Evolutionary conservation across 2,888 invertebrate species (phyloP).

Genomic region (Vannuccia rotundouncinata): DNA sequence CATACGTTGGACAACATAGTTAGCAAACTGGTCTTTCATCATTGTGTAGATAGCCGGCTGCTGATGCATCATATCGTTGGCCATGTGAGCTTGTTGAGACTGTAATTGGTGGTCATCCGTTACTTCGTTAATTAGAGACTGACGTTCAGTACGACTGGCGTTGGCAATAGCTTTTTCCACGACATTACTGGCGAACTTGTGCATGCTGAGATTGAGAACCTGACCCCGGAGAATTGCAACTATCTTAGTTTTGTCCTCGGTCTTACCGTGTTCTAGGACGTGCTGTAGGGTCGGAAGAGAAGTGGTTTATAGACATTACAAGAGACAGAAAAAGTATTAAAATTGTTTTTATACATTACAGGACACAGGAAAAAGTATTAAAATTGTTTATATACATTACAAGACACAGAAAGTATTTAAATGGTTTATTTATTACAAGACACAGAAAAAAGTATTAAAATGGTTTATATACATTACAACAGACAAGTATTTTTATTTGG

Average conservation of each 20-base stretch:
- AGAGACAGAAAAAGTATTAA: too few species aligned
- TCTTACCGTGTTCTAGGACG: conserved; percentile 89
- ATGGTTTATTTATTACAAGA: too few species aligned
- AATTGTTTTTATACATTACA: too few species aligned
- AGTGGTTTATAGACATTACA: too few species aligned
- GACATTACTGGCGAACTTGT: conserved; percentile 98
- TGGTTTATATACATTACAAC: too few species aligned
- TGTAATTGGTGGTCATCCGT: conserved; percentile 25
- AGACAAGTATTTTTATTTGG: too few species aligned
- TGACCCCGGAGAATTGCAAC: conserved; percentile 80
- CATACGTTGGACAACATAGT: conserved; percentile 99
- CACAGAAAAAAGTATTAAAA: too few species aligned
- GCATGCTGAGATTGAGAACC: conserved; percentile 87
- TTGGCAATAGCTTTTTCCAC: conserved; percentile 98
- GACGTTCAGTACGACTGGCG: conserved; percentile 85
- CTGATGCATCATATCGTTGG: not conserved
- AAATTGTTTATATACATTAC: too few species aligned
- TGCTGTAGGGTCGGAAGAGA: too few species aligned
- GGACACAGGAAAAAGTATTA: too few species aligned
- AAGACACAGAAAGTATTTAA: too few species aligned
- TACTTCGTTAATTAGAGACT: conserved; percentile 91
- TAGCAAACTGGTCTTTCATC: conserved; percentile 99
- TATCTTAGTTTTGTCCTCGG: conserved; percentile 89
- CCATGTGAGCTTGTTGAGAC: too few species aligned
- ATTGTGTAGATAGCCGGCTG: conserved; percentile 57